Base-by-base conservation (phyloP, 2,797 vertebrate species). In the Pipistrellus pygmaeus region DNA sequence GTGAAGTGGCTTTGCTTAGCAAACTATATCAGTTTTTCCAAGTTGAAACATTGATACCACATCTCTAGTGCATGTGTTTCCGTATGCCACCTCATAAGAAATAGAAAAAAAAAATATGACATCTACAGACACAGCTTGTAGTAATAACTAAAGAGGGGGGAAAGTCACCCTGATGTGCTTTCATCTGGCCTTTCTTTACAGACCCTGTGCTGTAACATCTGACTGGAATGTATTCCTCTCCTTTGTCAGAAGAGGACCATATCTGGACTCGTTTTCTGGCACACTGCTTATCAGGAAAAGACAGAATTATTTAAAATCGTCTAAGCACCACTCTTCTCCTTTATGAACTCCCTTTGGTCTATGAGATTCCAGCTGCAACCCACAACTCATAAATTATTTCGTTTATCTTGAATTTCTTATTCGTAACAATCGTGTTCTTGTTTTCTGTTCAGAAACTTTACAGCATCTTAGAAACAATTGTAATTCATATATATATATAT, bases 161-260 rank as follows among this genome's bases (percentile, higher is more conserved):
- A 60, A 62, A 17, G 32, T 44, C 23, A 9, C 18, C n/a, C 30
- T 48, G 10, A 23, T 30, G 5, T 55, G n/a, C 13, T 66, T 77
- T 94, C 20, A 51, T n/a, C 30, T 75, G 46, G 48, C 7, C 12
- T 66, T 92, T 64, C 41, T 60, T 86, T 73, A 1, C 15, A 64
- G 25, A 69, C 6, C 57, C 18, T 44, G 1, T 66, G 18, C 23
- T 71, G 27, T n/a, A 91, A 73, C 17, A 72, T 64, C 11, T 85
- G 71, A 89, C 87, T 90, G 57, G 48, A 62, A 73, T 96, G 77
- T 57, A 80, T 55, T 95, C 14, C 21, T 95, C 84, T 8, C 27
- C 27, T 92, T 85, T 84, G 38, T 92, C 20, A 85, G 25, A 21
- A 86, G 30, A 95, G 38, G 20, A 87, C 53, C 25, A 68, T 76